These are phyloP conservation scores for Styela clava DNA, from an alignment of 23 tunicate genomes.

Conservation along the genomic window DNA sequence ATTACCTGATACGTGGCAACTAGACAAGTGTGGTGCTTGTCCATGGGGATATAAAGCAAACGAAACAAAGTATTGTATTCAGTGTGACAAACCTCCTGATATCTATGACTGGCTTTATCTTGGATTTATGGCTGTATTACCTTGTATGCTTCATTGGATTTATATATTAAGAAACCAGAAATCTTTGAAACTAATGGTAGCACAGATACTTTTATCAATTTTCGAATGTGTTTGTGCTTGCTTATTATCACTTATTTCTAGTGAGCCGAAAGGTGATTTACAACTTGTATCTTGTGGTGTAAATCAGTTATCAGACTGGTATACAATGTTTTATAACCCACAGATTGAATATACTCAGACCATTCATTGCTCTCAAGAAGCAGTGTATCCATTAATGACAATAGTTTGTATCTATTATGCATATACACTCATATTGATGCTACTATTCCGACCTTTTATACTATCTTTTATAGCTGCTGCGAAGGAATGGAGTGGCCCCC, in stretches of 20 bases:
- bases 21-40: conserved; percentile 61
- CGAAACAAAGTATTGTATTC: conserved; percentile 34
- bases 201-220: conserved; percentile 35
- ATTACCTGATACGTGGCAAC: neutral
- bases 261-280: conserved; percentile 47
- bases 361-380: conserved; percentile 78
- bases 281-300: conserved; percentile 49
- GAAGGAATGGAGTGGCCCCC: conserved; percentile 7
- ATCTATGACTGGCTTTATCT: conserved; percentile 62
- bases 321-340: conserved; percentile 78
- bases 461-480: conserved; percentile 14
- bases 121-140: conserved; percentile 66
- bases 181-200: conserved; percentile 11
- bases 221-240: conserved; percentile 41
- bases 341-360: conserved; percentile 35
- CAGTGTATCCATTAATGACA: conserved; percentile 68
- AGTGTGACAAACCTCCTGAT: conserved; percentile 37
- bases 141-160: conserved; percentile 57
- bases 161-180: conserved; percentile 30
- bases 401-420: conserved; percentile 18
- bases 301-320: conserved; percentile 71
- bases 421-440: conserved; percentile 5
- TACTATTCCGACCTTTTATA: conserved; percentile 10
- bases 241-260: conserved; percentile 30
- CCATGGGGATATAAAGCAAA: conserved; percentile 59